Percentiles rank a stretch among this genome's conserved stretches.
Conservation (phyloP, 2,888 invertebrate species). For the Thymelicus sylvestris region DNA sequence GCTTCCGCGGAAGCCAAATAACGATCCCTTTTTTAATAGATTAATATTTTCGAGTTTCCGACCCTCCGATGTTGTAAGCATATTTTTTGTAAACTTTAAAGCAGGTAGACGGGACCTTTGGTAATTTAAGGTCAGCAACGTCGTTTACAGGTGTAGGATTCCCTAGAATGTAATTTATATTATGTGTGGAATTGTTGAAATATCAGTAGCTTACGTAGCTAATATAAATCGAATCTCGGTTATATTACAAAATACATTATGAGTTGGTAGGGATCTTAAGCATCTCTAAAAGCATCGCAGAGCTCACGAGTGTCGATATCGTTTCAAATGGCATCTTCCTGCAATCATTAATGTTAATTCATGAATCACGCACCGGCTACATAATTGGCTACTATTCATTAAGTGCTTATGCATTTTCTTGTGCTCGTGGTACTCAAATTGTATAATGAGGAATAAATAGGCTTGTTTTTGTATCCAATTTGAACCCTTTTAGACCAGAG, state of each 20-base stretch:
- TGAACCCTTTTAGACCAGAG: not conserved
- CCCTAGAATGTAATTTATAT: too few relatives aligned
- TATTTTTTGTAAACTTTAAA: too few relatives aligned
- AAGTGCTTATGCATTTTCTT: constrained; percentile 20
- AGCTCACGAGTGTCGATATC: constrained; percentile 29
- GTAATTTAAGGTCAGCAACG: too few relatives aligned
- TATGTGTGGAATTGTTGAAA: too few relatives aligned
- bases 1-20: constrained; percentile 38
- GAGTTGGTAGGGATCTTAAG: not conserved
- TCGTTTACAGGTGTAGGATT: too few relatives aligned
- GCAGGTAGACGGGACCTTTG: too few relatives aligned
- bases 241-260: constrained; percentile 1
- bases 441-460: not conserved
- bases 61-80: not conserved
- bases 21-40: constrained; percentile 25
- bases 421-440: not conserved
- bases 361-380: constrained; percentile 35
- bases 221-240: too few relatives aligned
- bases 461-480: not conserved
- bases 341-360: constrained; percentile 36
- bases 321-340: constrained; percentile 33
- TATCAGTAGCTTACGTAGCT: too few relatives aligned
- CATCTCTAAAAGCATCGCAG: constrained; percentile 17
- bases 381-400: constrained; percentile 33
- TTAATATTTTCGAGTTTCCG: not conserved